Base-by-base conservation (phyloP, 2,797 vertebrate genomes). In the Hafferia zeledoni region DNA sequence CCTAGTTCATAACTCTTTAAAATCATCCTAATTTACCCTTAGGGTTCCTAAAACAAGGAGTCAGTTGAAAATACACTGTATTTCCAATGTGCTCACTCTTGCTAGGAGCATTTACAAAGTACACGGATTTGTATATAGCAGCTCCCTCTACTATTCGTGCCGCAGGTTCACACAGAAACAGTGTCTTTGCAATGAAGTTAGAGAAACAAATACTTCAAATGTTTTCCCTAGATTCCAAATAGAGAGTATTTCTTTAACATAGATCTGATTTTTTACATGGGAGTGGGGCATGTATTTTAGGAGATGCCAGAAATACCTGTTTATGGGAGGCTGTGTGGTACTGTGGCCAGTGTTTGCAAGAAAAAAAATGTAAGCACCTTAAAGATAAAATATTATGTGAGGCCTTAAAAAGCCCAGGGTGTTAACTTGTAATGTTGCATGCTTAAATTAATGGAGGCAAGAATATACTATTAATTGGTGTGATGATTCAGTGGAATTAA, bases 371-470 rank as follows among this genome's bases (percentile, higher is more conserved):
- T 89, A 93, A 96, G 84, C 79, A 91, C 87, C 89, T 83, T 78
- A 84, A 86, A 96, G 90, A 95, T 93, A 87, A 94, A 70, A 67
- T 94, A 80, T 70, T 83, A 46, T 27, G 31, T 83, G 35, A 56
- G 87, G 88, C 44, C 44, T 67, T 90, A 83, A 87, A 83, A 95
- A 87, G 55, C 35, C 55, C 67, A 72, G 71, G 13, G 49, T 70
- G 10, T 97, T 75, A 78, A 72, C 65, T 95, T 74, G 46, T 76
- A 63, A 52, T 30, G 24, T 41, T 86, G 37, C 59, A 41, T 63
- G 70, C 63, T 92, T 71, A 75, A 96, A 90, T 94, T 94, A 93
- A 94, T 57, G 68, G 72, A 88, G 91, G 80, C 95, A 96, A 90
- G 56, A 79, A 83, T 53, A 79, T 17, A 23, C 35, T 56, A 55